A percentile compares a stretch with the other conserved stretches of the same genome.
Evolutionary conservation across 2,113 vertebrate genomes (phyloP).

Genomic region (Chionis minor): DNA sequence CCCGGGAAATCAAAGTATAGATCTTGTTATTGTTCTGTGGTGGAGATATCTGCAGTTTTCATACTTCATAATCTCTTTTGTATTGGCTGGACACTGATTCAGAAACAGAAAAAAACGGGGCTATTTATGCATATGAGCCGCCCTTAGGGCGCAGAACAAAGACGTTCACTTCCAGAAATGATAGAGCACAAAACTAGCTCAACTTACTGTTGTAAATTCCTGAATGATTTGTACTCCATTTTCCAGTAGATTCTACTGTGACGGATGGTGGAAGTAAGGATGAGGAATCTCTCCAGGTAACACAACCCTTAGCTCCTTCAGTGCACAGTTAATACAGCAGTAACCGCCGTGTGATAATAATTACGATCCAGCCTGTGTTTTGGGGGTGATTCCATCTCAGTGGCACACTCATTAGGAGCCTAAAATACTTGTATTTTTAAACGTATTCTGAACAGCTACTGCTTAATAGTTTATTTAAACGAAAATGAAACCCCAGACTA

Average conservation of each 20-base stretch:
- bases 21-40: slow-evolving; percentile 51
- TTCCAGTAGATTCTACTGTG: slow-evolving; percentile 14
- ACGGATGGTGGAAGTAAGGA: neutral
- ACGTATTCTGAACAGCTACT: neutral
- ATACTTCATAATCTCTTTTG: slow-evolving; percentile 33
- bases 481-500: neutral
- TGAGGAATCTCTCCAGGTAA: neutral
- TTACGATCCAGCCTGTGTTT: neutral
- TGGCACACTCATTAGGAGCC: neutral
- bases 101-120: neutral
- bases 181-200: neutral
- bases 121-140: neutral
- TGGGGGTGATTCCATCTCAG: neutral
- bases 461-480: neutral
- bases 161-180: slow-evolving; percentile 8
- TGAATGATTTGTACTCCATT: slow-evolving; percentile 50
- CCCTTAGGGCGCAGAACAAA: slow-evolving; percentile 7
- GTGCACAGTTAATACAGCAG: neutral
- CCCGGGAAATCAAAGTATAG: slow-evolving; percentile 81
- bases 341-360: neutral
- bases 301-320: neutral
- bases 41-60: neutral
- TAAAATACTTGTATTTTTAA: neutral
- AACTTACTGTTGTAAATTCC: slow-evolving; percentile 26
- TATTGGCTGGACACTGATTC: slow-evolving; percentile 23